Base-by-base conservation (phyloP, 2,888 invertebrate species). In the Branchellion lobata region DNA sequence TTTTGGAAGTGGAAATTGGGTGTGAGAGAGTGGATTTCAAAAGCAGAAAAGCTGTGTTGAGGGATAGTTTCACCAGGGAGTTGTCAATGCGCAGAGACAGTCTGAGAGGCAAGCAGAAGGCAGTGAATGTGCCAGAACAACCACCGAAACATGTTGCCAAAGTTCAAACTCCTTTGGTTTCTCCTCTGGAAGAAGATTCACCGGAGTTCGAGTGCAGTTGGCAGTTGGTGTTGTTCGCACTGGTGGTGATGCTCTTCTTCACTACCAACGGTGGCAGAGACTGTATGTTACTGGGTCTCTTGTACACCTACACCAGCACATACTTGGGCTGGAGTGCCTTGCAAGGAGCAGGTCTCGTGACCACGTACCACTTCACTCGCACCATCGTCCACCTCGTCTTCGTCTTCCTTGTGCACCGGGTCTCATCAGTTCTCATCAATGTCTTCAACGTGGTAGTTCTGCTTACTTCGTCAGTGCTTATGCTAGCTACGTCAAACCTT, bases 291-390 rank as follows among this genome's bases (percentile, higher is more conserved):
- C 36, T 65, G 21, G 80, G 80, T 51, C 69, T 80, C 21, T 69
- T 80, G 29, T 80, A n/a, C 29, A 80, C 76, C 0, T 65, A 76
- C 69, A 24, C 74, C 0, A 29, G 74, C 40, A 36, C 34, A n/a
- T 78, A 40, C 29, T 36, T 80, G 27, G 47, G 51, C 18, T 80
- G 80, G 80, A 65, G 36, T 24, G 14, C 75, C 5, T 14, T 21
- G 1, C n/a, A 27, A 14, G 80, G 80, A 0, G 75, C 80, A 24
- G 27, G 33, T 18, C 31, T 80, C 33, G 76, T 80, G 5, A 80
- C 80, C 24, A 24, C 40, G 14, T 80, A 80, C 29, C 80, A 80
- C 53, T 33, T 80, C 27, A 69, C 76, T 0, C 75, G 80, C 31
- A 65, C 75, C n/a, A 24, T 80, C 51, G 34, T 69, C 24, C 80